Evolutionary conservation across 2,888 invertebrate genomes (phyloP).

Genomic region (Epinotia brunnichana): DNA sequence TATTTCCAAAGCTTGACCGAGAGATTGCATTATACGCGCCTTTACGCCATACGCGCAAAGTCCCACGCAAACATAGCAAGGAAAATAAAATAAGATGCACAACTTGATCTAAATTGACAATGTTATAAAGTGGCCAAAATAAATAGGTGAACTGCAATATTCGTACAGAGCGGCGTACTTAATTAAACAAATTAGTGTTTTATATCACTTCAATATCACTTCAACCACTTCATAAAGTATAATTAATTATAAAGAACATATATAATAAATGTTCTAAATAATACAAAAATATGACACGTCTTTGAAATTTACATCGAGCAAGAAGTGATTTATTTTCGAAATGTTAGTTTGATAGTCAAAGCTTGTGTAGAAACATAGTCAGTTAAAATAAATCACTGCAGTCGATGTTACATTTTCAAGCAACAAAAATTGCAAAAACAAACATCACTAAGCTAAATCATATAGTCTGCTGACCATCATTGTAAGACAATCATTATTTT

Average conservation of each 20-base stretch:
- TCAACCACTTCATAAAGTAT: constrained; percentile 35
- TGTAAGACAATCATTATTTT: background rate
- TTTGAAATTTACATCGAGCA: constrained; percentile 2
- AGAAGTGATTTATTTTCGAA: constrained; percentile 4
- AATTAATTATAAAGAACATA: constrained; percentile 2
- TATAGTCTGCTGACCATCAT: background rate
- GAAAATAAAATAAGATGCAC: constrained; percentile 78
- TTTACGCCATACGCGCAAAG: constrained; percentile 72
- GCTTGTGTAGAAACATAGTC: background rate
- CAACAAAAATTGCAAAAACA: background rate
- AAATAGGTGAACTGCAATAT: constrained; percentile 12
- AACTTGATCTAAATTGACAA: constrained; percentile 40
- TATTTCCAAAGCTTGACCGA: constrained; percentile 89
- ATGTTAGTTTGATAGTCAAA: background rate
- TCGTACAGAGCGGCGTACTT: background rate
- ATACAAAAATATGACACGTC: background rate
- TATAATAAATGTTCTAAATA: constrained; percentile 1
- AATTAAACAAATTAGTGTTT: background rate
- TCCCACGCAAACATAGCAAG: constrained; percentile 80
- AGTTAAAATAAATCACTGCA: constrained; percentile 13
- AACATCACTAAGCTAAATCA: constrained; percentile 2
- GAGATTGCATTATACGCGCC: constrained; percentile 85
- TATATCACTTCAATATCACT: constrained; percentile 23
- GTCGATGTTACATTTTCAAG: background rate
- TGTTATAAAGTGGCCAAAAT: constrained; percentile 41